A percentile compares a stretch with the other conserved stretches of the same genome.
These are phyloP conservation scores for Sternotherus odoratus DNA, from an alignment of 2,797 vertebrate genomes.

Conservation along the genomic window DNA sequence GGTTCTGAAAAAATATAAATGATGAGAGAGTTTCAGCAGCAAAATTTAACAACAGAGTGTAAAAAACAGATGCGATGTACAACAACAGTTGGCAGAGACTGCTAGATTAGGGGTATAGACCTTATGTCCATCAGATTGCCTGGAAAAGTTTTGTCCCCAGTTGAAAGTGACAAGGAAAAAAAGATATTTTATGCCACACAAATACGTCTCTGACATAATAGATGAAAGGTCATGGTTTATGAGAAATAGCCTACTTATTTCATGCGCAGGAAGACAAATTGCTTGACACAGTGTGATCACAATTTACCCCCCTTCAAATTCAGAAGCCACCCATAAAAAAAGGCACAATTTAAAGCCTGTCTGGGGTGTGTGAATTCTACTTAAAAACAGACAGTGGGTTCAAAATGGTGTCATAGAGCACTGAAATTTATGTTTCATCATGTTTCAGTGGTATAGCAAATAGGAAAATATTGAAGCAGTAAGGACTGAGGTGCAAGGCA, in stretches of 20 bases:
- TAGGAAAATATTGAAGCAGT: not conserved
- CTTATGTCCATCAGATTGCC: not conserved
- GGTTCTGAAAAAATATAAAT: constrained; percentile 82
- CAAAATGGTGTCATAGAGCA: not conserved
- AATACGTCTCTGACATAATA: not conserved
- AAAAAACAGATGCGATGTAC: not conserved
- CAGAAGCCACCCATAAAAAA: not conserved
- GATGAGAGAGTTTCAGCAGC: rapidly evolving
- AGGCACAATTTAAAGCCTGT: not conserved
- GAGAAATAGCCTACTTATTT: not conserved
- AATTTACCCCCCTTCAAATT: not conserved
- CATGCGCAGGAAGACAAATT: constrained; percentile 10
- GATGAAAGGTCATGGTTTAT: not conserved
- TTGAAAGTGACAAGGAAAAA: not conserved
- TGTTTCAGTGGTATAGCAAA: not conserved
- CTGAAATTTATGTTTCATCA: not conserved
- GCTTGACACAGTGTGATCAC: not conserved
- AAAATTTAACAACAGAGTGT: not conserved
- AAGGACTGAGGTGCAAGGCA: not conserved
- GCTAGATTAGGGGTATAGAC: not conserved
- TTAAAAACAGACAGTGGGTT: not conserved
- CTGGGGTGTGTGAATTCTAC: not conserved
- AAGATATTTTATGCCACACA: not conserved
- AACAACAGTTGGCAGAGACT: not conserved
- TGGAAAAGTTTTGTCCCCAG: not conserved